Conservation (phyloP, 2,888 invertebrate genomes). For the Seira sanloemensis region DNA sequence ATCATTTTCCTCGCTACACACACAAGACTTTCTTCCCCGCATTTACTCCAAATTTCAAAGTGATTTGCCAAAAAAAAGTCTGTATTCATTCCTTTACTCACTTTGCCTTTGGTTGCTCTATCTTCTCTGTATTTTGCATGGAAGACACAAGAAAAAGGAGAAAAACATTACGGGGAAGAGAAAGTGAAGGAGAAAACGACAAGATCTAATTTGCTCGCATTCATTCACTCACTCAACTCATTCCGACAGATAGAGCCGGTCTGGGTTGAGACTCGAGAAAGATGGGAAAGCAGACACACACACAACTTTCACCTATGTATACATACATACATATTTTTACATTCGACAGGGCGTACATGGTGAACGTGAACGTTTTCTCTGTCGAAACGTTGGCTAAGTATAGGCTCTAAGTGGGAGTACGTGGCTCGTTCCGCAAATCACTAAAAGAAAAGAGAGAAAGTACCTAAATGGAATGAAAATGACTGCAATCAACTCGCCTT, state of each 20-base stretch:
- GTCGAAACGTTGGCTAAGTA: too few species aligned
- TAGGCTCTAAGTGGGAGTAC: too few species aligned
- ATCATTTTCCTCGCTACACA: slow-evolving; percentile 1
- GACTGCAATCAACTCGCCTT: slow-evolving; percentile 43
- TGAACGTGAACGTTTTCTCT: too few species aligned
- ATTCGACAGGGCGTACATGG: too few species aligned
- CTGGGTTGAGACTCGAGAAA: too few species aligned
- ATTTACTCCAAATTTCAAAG: neutral
- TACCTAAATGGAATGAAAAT: slow-evolving; percentile 60
- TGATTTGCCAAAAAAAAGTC: slow-evolving; percentile 10
- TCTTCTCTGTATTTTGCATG: slow-evolving; percentile 6
- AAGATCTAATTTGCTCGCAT: slow-evolving; percentile 55
- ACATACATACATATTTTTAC: too few species aligned
- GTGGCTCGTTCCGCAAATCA: neutral
- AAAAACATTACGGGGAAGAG: slow-evolving; percentile 24
- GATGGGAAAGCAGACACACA: too few species aligned
- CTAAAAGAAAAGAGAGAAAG: slow-evolving; percentile 17
- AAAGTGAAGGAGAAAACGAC: slow-evolving; percentile 19
- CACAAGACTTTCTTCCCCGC: neutral
- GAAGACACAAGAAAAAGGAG: neutral
- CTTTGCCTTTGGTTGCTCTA: neutral
- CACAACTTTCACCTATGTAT: too few species aligned
- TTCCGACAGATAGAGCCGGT: slow-evolving; percentile 10
- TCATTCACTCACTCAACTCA: slow-evolving; percentile 20
- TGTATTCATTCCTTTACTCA: neutral